A percentile compares a stretch with the other conserved stretches of the same genome.
These are phyloP conservation scores for Plagiodera versicolora DNA, from an alignment of 2,888 invertebrate species.

Conservation along the genomic window DNA sequence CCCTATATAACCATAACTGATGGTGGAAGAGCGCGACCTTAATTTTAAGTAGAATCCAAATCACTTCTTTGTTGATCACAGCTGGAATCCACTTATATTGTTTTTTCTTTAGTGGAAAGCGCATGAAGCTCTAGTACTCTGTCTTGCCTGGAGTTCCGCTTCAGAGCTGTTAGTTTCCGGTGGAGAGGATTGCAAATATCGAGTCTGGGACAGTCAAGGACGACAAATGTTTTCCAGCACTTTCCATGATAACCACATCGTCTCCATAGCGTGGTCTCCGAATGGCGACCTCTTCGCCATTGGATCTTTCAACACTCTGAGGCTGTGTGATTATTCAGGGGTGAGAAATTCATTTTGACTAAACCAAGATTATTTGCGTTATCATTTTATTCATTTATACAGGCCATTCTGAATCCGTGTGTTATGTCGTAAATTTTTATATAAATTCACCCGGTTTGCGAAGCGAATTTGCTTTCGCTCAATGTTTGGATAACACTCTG, in stretches of 20 bases:
- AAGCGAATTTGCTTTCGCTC: no score
- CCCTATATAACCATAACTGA: no score
- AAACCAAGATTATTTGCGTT: neutral
- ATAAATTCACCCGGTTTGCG: no score
- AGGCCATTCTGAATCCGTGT: no score
- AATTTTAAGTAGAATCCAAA: no score
- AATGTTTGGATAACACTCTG: no score
- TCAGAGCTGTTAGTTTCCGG: constrained; percentile 92
- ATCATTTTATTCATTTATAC: no score
- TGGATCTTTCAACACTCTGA: constrained; percentile 89
- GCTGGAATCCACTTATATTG: neutral
- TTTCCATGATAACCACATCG: constrained; percentile 87
- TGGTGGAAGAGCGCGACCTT: no score
- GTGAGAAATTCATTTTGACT: constrained; percentile 59
- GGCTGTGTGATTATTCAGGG: constrained; percentile 91
- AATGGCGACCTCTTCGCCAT: constrained; percentile 90
- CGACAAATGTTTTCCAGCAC: constrained; percentile 84
- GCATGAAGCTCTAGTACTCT: constrained; percentile 90
- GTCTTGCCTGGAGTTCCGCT: constrained; percentile 93
- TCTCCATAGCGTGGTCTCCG: constrained; percentile 87
- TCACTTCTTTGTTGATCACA: no score
- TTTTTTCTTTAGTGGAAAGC: constrained; percentile 81
- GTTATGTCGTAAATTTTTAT: no score
- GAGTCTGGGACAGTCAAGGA: constrained; percentile 93
- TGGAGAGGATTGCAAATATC: constrained; percentile 84